These are phyloP conservation scores for Equus quagga DNA, from an alignment of 2,113 vertebrate genomes.

Conservation along the genomic window DNA sequence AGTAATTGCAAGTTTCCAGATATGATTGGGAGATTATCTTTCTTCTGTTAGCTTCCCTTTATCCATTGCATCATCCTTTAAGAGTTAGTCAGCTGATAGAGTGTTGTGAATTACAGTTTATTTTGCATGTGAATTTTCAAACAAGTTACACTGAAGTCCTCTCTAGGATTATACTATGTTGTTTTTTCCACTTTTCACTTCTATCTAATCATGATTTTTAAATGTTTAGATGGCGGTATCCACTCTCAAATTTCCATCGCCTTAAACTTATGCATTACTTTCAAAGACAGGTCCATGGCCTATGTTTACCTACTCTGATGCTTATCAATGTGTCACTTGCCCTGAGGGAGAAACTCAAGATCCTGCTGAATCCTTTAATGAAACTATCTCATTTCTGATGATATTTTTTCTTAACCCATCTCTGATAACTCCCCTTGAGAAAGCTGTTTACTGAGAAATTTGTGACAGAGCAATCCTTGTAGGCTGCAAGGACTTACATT, in stretches of 20 bases:
- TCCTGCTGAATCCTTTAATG: neutral
- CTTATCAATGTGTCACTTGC: neutral
- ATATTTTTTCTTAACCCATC: neutral
- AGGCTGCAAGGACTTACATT: neutral
- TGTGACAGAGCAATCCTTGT: slow-evolving; percentile 30
- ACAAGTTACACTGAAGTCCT: neutral
- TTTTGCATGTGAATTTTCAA: slow-evolving; percentile 32
- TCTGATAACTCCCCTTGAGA: slow-evolving; percentile 7
- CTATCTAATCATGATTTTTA: neutral
- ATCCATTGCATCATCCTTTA: neutral
- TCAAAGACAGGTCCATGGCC: neutral
- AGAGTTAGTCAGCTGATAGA: neutral
- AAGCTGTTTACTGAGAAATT: slow-evolving; percentile 57
- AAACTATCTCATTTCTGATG: slow-evolving; percentile 35
- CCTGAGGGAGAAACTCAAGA: neutral
- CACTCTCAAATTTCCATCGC: neutral
- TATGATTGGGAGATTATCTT: neutral
- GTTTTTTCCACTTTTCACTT: neutral
- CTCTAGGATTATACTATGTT: neutral
- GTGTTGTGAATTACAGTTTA: neutral
- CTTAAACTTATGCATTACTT: neutral
- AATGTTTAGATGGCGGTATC: neutral
- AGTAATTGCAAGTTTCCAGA: neutral
- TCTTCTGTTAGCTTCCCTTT: neutral
- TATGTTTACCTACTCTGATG: neutral